Percentiles rank a stretch among this genome's conserved stretches.
Conservation (phyloP, 2,888 invertebrate genomes). For the Mylabris sibirica region DNA sequence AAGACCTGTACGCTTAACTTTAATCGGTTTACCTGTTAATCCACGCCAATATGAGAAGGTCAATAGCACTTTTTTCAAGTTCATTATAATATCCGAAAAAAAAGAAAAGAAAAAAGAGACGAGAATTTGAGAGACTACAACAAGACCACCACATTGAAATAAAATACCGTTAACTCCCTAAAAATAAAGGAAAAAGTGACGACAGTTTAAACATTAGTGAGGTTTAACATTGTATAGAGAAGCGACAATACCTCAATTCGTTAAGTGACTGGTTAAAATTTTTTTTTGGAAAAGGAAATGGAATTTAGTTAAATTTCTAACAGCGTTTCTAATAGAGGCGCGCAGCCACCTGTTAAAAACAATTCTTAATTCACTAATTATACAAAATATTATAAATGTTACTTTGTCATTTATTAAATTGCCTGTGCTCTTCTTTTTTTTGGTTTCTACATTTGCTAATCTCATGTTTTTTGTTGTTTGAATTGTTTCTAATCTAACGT, state of each 20-base stretch:
- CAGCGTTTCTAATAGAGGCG: not conserved
- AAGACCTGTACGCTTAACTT: conserved; percentile 51
- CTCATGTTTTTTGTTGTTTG: not conserved
- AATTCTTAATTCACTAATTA: conserved; percentile 4
- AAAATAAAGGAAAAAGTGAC: not conserved
- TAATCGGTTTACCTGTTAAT: conserved; percentile 61
- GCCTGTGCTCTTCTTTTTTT: not conserved
- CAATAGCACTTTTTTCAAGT: conserved; percentile 52
- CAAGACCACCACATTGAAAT: not conserved
- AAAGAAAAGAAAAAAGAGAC: not conserved
- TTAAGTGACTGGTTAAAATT: not conserved
- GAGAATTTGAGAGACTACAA: not conserved
- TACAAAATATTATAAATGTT: not conserved
- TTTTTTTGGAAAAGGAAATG: not conserved
- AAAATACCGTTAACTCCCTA: not conserved
- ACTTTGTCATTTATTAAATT: not conserved
- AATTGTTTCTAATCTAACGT: conserved; percentile 17
- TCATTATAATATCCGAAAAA: not conserved
- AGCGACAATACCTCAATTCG: not conserved
- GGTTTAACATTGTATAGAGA: not conserved
- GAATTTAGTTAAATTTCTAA: not conserved
- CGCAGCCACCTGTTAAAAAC: not conserved
- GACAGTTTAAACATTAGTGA: not conserved
- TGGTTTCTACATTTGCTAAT: not conserved
- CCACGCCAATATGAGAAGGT: conserved; percentile 55